phyloP scores from a whole-genome alignment of 1,140 invertebrate species.

The Diorhabda elongata region DNA sequence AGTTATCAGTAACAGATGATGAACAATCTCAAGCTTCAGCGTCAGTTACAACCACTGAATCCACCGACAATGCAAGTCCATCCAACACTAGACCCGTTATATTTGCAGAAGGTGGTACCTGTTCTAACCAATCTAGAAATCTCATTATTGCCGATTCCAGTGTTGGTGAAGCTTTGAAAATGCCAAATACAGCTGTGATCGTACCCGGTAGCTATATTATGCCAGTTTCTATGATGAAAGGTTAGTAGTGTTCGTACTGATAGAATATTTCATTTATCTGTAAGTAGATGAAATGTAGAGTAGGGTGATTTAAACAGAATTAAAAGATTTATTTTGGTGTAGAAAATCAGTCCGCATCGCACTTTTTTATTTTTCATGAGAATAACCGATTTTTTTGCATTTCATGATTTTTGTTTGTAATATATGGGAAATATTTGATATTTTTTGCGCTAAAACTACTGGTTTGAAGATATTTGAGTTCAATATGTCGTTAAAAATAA shows the following conservation, averaged over 20 bases:
- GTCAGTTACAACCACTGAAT: constrained; percentile 38
- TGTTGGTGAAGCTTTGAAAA: constrained; percentile 53
- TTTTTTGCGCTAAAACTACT: no score
- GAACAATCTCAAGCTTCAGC: constrained; percentile 38
- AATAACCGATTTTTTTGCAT: no score
- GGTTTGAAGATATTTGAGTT: no score
- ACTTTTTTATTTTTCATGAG: no score
- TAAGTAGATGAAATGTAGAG: no score
- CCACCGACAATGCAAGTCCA: constrained; percentile 33
- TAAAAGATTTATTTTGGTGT: no score
- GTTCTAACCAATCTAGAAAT: constrained; percentile 48
- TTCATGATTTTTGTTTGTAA: no score
- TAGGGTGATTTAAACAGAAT: no score
- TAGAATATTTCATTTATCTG: not conserved
- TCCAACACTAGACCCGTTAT: constrained; percentile 39
- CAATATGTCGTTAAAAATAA: no score
- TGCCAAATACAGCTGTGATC: constrained; percentile 58
- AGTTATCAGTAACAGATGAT: constrained; percentile 49
- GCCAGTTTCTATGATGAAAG: constrained; percentile 65
- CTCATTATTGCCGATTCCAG: constrained; percentile 55
- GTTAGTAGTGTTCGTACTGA: constrained; percentile 27
- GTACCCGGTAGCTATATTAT: constrained; percentile 66
- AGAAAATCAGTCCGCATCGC: no score
- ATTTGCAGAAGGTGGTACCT: constrained; percentile 35
- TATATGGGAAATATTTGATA: no score